Conservation (phyloP, 2,888 invertebrate genomes). For the Habrosyne pyritoides region DNA sequence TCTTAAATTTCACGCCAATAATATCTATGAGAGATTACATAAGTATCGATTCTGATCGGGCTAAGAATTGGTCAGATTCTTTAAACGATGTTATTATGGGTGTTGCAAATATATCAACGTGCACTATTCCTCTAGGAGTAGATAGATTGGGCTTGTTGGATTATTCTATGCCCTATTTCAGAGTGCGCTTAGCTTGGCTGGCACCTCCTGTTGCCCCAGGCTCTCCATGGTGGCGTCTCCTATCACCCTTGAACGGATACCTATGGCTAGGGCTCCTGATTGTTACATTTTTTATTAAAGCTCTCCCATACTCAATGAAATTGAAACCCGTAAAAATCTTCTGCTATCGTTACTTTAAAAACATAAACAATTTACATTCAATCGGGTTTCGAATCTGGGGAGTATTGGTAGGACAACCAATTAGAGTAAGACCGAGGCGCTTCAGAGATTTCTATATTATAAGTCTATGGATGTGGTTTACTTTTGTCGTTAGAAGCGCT, state of each 20-base stretch:
- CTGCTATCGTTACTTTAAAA: slow-evolving; percentile 50
- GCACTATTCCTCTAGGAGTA: slow-evolving; percentile 57
- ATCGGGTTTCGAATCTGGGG: slow-evolving; percentile 63
- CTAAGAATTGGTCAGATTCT: slow-evolving; percentile 65
- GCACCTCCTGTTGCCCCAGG: slow-evolving; percentile 59
- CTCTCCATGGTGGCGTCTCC: slow-evolving; percentile 58
- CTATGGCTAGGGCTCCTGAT: slow-evolving; percentile 59
- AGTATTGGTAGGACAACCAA: slow-evolving; percentile 62
- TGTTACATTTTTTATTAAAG: slow-evolving; percentile 51
- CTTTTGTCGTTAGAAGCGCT: slow-evolving; percentile 64
- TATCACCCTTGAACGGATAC: slow-evolving; percentile 64
- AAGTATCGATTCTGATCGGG: slow-evolving; percentile 59
- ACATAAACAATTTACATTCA: slow-evolving; percentile 48
- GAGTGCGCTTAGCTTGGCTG: slow-evolving; percentile 62
- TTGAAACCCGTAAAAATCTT: slow-evolving; percentile 47
- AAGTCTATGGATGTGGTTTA: slow-evolving; percentile 67
- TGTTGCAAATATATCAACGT: slow-evolving; percentile 60
- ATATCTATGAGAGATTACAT: slow-evolving; percentile 57
- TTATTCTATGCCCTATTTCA: slow-evolving; percentile 62
- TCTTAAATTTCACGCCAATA: slow-evolving; percentile 65
- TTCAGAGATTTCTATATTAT: slow-evolving; percentile 68
- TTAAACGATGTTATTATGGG: slow-evolving; percentile 62
- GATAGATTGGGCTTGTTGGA: slow-evolving; percentile 56
- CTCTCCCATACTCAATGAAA: slow-evolving; percentile 52
- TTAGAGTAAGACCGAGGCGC: slow-evolving; percentile 52